Evolutionary conservation across 2,113 vertebrate genomes (phyloP).

Genomic region (Argyrosomus japonicus): DNA sequence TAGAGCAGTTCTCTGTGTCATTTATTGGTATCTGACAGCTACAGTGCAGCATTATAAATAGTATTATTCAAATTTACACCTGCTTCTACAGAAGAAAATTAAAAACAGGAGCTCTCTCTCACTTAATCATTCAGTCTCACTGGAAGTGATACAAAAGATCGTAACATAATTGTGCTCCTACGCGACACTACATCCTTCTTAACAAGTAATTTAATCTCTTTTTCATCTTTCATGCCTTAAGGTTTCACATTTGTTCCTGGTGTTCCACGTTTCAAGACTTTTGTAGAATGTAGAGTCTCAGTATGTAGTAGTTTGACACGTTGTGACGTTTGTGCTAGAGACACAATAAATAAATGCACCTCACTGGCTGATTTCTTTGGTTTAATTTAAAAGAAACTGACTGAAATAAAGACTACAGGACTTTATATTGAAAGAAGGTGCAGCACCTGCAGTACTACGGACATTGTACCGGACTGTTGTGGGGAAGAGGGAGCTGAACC

Average conservation of each 20-base stretch:
- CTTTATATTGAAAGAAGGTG: no score
- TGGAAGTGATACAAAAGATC: background rate
- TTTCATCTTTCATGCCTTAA: conserved; percentile 2
- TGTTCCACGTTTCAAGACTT: background rate
- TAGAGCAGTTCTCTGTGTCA: background rate
- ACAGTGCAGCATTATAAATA: background rate
- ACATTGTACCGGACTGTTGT: no score
- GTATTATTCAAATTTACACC: background rate
- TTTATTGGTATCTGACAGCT: background rate
- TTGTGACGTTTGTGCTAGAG: no score
- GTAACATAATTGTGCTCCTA: conserved; percentile 26
- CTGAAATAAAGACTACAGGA: no score
- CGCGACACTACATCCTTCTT: background rate
- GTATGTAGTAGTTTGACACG: no score
- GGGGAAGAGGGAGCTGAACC: no score
- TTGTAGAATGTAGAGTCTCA: background rate
- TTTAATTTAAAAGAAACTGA: no score
- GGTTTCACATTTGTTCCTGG: background rate
- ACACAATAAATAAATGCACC: no score
- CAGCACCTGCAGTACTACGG: no score
- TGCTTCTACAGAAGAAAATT: conserved; percentile 6
- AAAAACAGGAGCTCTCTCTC: conserved; percentile 5
- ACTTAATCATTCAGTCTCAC: conserved; percentile 6
- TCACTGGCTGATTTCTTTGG: no score
- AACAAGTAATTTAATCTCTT: conserved; percentile 4